phyloP scores from a whole-genome alignment of 2,113 vertebrate genomes.

The Serinus canaria region DNA sequence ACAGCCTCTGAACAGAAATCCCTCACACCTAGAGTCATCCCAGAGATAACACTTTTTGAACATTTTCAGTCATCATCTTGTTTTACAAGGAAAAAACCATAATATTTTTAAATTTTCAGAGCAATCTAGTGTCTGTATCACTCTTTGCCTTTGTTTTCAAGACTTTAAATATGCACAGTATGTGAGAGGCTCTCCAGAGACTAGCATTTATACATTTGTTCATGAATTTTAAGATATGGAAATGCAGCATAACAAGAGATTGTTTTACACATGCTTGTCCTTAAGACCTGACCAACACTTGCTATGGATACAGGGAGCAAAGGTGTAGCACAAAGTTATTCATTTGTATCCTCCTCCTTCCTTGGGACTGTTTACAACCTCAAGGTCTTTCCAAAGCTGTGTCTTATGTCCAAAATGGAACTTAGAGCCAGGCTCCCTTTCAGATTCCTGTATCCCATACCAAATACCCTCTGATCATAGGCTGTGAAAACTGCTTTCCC shows the following conservation, averaged over 20 bases:
- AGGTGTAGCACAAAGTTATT: background rate
- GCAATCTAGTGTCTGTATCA: background rate
- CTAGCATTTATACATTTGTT: background rate
- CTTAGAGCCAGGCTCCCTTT: background rate
- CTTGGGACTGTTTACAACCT: fast-evolving
- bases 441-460: background rate
- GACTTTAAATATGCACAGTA: background rate
- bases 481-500: background rate
- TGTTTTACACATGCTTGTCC: background rate
- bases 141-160: background rate
- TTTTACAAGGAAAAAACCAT: background rate
- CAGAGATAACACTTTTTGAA: background rate
- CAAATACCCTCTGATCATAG: background rate
- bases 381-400: background rate
- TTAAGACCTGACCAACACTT: background rate
- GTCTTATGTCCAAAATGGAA: background rate
- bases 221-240: background rate
- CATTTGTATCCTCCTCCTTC: background rate
- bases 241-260: background rate
- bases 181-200: background rate
- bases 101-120: background rate
- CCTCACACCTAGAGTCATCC: background rate
- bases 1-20: background rate
- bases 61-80: background rate
- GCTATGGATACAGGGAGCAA: background rate